Percentiles rank a stretch among this genome's conserved stretches.
These are phyloP conservation scores for Oryctes rhinoceros DNA, from an alignment of 1,140 invertebrate species.

Conservation along the genomic window DNA sequence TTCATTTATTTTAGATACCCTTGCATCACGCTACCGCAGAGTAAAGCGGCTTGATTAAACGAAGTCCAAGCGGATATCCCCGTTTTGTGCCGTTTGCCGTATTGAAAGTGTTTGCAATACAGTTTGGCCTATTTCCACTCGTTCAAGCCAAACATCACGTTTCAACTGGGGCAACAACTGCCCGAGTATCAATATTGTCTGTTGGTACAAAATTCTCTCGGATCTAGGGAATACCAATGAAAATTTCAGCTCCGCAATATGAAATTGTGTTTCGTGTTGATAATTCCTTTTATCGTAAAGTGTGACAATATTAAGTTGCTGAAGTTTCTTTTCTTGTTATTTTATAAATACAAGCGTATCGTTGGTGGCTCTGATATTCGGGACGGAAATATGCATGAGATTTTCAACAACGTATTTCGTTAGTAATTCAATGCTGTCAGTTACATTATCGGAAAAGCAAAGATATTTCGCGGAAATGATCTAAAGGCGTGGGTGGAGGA, in stretches of 20 bases:
- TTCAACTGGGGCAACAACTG: not conserved
- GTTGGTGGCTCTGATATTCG: too few species aligned
- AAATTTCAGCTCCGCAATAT: not conserved
- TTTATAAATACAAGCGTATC: too few species aligned
- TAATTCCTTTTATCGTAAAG: not conserved
- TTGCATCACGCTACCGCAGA: too few species aligned
- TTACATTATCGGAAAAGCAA: too few species aligned
- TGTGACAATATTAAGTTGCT: too few species aligned
- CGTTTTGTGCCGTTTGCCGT: not conserved
- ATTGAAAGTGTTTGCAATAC: constrained; percentile 11
- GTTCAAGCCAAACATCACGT: constrained; percentile 10
- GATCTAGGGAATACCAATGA: not conserved
- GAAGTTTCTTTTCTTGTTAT: too few species aligned
- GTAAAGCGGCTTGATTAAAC: not conserved
- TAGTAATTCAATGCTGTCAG: too few species aligned
- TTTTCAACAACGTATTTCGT: too few species aligned
- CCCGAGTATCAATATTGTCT: constrained; percentile 1
- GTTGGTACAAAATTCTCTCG: not conserved
- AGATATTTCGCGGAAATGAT: too few species aligned
- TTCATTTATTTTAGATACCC: too few species aligned
- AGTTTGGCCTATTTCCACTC: constrained; percentile 26
- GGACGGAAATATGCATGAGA: too few species aligned
- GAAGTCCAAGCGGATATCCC: not conserved
- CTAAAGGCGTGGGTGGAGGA: too few species aligned
- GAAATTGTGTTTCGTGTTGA: not conserved